A percentile compares a stretch with the other conserved stretches of the same genome.
These are phyloP conservation scores for Stegophylla sp. DNA, from an alignment of 2,888 invertebrate genomes.

Conservation along the genomic window DNA sequence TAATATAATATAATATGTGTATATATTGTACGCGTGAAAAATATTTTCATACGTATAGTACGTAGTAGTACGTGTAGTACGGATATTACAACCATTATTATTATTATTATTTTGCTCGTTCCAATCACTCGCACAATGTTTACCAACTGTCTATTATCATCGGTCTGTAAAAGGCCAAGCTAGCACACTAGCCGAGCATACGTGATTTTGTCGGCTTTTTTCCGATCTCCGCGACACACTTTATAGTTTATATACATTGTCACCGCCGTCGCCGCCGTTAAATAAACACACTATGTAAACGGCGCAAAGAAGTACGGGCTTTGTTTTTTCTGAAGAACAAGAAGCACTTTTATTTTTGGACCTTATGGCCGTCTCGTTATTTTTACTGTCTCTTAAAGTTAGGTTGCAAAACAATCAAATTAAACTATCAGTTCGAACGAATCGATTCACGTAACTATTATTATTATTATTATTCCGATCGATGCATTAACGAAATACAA, in stretches of 20 bases:
- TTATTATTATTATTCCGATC: too few species aligned
- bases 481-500: too few species aligned
- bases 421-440: too few species aligned
- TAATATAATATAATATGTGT: too few species aligned
- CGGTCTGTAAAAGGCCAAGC: constrained; percentile 41
- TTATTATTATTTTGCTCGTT: constrained; percentile 11
- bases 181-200: background rate
- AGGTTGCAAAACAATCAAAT: too few species aligned
- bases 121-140: constrained; percentile 5
- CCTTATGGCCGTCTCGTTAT: background rate
- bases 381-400: background rate
- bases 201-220: constrained; percentile 36
- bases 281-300: constrained; percentile 18
- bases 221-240: constrained; percentile 38
- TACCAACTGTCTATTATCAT: constrained; percentile 35
- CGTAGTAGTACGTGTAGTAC: background rate
- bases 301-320: background rate
- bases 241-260: background rate
- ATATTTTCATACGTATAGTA: background rate
- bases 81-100: background rate
- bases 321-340: background rate
- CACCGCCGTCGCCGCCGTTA: background rate
- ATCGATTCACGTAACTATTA: too few species aligned
- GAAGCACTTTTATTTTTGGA: background rate
- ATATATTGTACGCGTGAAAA: background rate